Evolutionary conservation across 2,888 invertebrate genomes (phyloP), one percentile per base, ranked within the genome.

Genomic region (Coelinius sp.): DNA sequence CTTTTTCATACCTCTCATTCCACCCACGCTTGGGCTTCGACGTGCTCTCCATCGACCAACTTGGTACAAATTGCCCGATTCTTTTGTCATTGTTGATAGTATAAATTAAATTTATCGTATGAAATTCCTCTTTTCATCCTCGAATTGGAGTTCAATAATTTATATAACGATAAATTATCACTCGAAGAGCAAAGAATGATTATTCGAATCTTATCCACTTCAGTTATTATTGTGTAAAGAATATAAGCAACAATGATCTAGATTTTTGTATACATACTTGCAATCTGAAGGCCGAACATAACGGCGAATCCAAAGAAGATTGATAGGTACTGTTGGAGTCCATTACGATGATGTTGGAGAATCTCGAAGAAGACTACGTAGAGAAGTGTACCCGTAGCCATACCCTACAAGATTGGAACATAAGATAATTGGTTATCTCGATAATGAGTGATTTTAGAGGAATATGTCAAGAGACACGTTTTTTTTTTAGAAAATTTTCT

Each of bases 301-400:
- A 94, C 77, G 27, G 89, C 83, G 85, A 94, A 95, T 70, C 95
- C 95, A 24, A 91, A 73, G 4, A 94, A 80, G 31, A 94, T 91
- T 0, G 94, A 90, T 0, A 91, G 68, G 84, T 91, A 94, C 76
- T 94, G 93, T 25, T 90, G 82, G 22, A 95, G 88, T 5, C 94
- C 94, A 53, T 75, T 86, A 35, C 89, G 86, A 63, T 90, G 89
- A 46, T 88, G 88, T 53, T 93, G 92, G 14, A 95, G 89, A n/a
- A 95, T 92, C 87, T 95, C 95, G 87, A 95, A 94, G 88, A 94
- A 94, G 1, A 94, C 94, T 10, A 95, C 93, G 88, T 94, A 95
- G 12, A 95, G 88, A 65, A 95, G 90, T 0, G 95, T 95, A 5
- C 95, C 95, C 63, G 93, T 93, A 0, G 94, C 94, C 88, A 94